Percentiles rank a stretch among this genome's conserved stretches.
These are phyloP conservation scores for Passer domesticus DNA, from an alignment of 2,113 vertebrate species.

Conservation along the genomic window DNA sequence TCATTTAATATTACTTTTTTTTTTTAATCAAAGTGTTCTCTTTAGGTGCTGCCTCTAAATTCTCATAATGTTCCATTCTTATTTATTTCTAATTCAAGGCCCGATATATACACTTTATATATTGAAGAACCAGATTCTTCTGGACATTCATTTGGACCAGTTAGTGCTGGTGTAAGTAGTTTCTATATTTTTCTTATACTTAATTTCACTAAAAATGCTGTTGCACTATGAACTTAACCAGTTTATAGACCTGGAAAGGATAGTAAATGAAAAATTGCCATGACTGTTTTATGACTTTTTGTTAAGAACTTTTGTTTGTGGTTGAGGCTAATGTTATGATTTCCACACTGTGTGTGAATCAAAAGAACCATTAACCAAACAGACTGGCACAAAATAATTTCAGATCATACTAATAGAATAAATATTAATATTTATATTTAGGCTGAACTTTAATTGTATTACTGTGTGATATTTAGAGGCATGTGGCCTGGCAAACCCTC, in stretches of 20 bases:
- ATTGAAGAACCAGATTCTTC: conserved; percentile 88
- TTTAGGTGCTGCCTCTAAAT: background rate
- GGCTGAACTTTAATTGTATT: background rate
- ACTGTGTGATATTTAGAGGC: background rate
- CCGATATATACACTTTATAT: conserved; percentile 89
- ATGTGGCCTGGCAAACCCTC: background rate
- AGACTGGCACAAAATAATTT: background rate
- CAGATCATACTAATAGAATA: background rate
- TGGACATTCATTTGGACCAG: conserved; percentile 85
- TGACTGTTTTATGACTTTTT: background rate
- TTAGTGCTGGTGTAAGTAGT: conserved; percentile 80
- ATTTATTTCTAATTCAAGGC: conserved; percentile 73
- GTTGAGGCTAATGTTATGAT: background rate
- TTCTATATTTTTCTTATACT: background rate
- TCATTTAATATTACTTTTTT: fast-evolving
- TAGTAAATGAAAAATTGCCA: background rate
- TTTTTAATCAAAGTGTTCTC: background rate
- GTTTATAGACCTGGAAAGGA: background rate
- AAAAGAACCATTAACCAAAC: background rate
- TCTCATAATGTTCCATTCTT: background rate
- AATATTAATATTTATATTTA: background rate
- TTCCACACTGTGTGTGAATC: background rate
- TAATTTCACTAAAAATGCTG: background rate
- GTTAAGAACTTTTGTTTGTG: background rate
- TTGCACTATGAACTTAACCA: background rate